These are phyloP conservation scores for Peromyscus maniculatus DNA, from an alignment of 2,113 vertebrate species.

Conservation along the genomic window DNA sequence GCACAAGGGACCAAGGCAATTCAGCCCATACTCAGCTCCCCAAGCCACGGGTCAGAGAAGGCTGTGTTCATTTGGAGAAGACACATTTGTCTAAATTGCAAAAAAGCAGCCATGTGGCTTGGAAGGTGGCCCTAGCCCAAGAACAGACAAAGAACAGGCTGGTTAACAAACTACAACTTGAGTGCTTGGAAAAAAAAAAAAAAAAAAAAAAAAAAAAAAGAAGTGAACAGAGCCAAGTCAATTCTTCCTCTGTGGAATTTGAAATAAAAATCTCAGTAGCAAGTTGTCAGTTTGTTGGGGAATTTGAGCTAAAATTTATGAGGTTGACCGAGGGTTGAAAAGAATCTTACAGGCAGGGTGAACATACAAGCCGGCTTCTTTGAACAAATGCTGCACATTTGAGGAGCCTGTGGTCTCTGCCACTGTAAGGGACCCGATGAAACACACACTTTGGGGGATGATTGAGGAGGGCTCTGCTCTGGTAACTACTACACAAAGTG, in stretches of 20 bases:
- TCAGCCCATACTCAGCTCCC: not conserved
- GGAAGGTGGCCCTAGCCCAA: not conserved
- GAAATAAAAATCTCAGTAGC: conserved; percentile 49
- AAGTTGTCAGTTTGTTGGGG: conserved; percentile 56
- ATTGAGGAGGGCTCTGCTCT: not conserved
- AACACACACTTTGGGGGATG: not conserved
- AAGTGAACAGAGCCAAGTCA: not conserved
- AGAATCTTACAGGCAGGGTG: not conserved
- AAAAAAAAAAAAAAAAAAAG: not conserved
- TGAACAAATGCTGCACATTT: not conserved
- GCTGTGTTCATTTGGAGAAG: not conserved
- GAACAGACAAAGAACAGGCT: not conserved
- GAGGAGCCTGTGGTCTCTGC: conserved; percentile 24
- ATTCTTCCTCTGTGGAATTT: conserved; percentile 16
- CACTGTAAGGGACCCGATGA: not conserved
- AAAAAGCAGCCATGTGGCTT: not conserved
- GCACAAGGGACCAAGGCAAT: not conserved
- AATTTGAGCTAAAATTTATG: conserved; percentile 60
- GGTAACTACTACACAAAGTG: conserved; percentile 9
- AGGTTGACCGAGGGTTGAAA: conserved; percentile 53
- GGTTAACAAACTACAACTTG: not conserved
- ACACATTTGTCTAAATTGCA: not conserved
- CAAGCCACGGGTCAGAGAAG: not conserved
- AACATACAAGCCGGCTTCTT: not conserved
- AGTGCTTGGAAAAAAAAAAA: not conserved